phyloP scores from a whole-genome alignment of 2,888 invertebrate species.

The Lamellibrachia satsuma region DNA sequence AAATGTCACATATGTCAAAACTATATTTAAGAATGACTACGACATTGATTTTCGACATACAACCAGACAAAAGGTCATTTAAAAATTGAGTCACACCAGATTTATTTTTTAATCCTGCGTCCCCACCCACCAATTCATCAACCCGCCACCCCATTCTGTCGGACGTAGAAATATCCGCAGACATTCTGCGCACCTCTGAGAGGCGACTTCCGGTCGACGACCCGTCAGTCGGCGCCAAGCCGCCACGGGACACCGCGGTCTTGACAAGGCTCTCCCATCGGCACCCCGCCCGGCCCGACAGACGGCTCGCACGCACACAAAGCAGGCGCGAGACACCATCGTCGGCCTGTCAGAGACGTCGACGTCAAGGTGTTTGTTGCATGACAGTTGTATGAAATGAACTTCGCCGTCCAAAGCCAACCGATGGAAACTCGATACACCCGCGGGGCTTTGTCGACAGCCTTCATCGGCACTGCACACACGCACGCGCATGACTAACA shows the following conservation, averaged over 20 bases:
- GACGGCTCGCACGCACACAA: neutral
- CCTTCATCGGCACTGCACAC: too few relatives aligned
- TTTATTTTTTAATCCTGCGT: neutral
- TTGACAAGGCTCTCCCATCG: neutral
- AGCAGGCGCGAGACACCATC: neutral
- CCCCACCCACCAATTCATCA: neutral
- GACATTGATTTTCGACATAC: neutral
- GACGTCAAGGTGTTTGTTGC: neutral
- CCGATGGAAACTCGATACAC: neutral
- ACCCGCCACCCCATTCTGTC: neutral
- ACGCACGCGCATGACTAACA: neutral
- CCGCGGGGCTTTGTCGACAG: neutral
- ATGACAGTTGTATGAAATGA: constrained; percentile 17
- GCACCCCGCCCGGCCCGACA: constrained; percentile 5
- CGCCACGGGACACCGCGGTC: neutral
- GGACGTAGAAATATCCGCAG: neutral
- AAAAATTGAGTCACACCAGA: neutral
- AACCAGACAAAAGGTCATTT: neutral
- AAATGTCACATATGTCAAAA: neutral
- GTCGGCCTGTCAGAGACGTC: neutral
- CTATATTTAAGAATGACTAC: neutral
- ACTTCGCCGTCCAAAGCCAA: neutral
- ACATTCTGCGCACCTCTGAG: neutral
- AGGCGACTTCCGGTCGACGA: neutral
- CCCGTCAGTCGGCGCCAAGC: neutral